Evolutionary conservation across 2,113 vertebrate genomes (phyloP), one percentile per base, ranked within the genome.

Genomic region (Argyrosomus japonicus): DNA sequence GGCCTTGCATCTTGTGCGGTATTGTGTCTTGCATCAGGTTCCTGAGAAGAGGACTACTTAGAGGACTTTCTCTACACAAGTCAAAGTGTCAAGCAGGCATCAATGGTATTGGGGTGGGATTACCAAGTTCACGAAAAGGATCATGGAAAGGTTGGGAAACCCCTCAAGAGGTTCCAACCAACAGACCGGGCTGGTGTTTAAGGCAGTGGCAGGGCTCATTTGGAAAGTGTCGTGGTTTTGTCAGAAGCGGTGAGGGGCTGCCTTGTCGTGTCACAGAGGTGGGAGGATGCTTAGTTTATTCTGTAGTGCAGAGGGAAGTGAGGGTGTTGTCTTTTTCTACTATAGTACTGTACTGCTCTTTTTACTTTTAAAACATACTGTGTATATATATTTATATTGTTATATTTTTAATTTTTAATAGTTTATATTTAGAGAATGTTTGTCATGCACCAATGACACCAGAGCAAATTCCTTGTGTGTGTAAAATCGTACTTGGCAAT

Each of bases 181-280:
- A 19, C 14, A 18, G 12, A 56, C 0, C 23, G 17, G 14, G 4
- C 7, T 21, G 32, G 50, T n/a, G 15, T 53, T 60, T 23, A 12
- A 60, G 14, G 15, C 6, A 43, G 56, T 29, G 1, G 4, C 32
- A 2, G 36, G 27, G 36, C 58, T 32, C 3, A n/a, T 21, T 12
- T 64, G 60, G 70, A 83, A 82, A 77, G 36, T 70, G 32, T 58
- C 36, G 71, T 84, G 62, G 62, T 86, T 86, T 56, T 54, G 45
- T 64, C 47, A 50, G 27, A 68, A 6, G 27, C 29, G 19, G 40
- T 57, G 18, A 45, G 75, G 43, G 15, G 12, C 73, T 51, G 17
- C 3, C 50, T 61, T 10, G 1, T 57, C 3, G 36, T 19, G 43
- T 47, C 77, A 60, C 12, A 40, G 4, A 57, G 14, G 68, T 40